phyloP scores from a whole-genome alignment of 2,888 invertebrate genomes.

The Phasia obesa region DNA sequence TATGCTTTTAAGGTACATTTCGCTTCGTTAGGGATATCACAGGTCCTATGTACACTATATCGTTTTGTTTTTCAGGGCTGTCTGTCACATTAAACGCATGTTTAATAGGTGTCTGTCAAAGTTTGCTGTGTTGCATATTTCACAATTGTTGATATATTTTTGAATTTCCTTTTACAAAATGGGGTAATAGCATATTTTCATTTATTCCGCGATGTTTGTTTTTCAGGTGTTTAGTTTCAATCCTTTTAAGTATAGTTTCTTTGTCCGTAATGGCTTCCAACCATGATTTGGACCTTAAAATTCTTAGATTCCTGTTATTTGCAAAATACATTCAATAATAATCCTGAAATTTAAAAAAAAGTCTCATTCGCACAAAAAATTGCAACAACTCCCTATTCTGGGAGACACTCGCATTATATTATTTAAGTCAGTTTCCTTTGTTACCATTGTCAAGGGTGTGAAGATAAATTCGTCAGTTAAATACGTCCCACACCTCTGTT shows the following conservation, averaged over 20 bases:
- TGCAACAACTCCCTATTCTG: neutral
- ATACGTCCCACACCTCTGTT: no score
- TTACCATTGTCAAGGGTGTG: no score
- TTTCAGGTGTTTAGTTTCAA: neutral
- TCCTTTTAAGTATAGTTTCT: neutral
- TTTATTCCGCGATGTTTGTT: slow-evolving; percentile 1
- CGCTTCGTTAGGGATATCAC: slow-evolving; percentile 40
- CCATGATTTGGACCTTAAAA: neutral
- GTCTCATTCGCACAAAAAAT: neutral
- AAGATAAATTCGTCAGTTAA: no score
- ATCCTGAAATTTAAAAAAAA: neutral
- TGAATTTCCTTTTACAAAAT: no score
- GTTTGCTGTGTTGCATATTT: no score
- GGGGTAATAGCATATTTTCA: neutral
- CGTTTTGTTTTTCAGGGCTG: no score
- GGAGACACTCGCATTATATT: neutral
- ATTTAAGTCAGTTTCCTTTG: neutral
- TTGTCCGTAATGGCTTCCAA: neutral
- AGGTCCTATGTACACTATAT: slow-evolving; percentile 47
- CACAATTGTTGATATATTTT: no score
- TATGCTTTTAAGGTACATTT: no score
- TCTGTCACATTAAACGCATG: no score
- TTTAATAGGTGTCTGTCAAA: no score
- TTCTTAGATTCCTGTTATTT: neutral
- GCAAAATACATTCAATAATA: neutral